Evolutionary conservation across 1,140 invertebrate genomes (phyloP), one percentile per base, ranked within the genome.

Genomic region (Lordiphosa clarofinis): DNA sequence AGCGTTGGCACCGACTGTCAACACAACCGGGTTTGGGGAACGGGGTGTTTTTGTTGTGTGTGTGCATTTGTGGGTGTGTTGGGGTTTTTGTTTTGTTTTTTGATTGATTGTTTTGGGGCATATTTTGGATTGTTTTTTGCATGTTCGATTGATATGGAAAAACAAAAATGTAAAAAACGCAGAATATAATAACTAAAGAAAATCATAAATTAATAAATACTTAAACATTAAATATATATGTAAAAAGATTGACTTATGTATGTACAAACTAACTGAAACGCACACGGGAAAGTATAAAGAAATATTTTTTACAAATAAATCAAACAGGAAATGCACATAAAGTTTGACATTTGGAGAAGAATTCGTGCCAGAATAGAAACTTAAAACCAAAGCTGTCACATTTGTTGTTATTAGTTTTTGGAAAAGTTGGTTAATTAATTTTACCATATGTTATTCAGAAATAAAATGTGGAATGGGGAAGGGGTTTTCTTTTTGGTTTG

Each of bases 1-100:
- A 89, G 64, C 74, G 74, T 79, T 53, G 88, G 84, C 61, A 87
- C 76, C 70, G 87, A 86, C 88, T 89, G 67, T 65, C 78, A 87
- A 78, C 78, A 81, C 82, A 87, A 87, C 57, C 78, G 70, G 58
- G 36, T 46, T 49, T 33, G 28, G 56, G 63, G 49, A 38, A 42
- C 33, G 19, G 39, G 52, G 28, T 21, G 19, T 49, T 24, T 56
- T 64, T 39, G 42, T 52, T 55, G 21, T 42, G 46, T 54, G 62
- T 39, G 42, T 57, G 48, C 28, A 31, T 31, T 48, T n/a, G 44
- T 67, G 33, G 36, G 46, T 65, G 52, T 60, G 13, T 62, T 31
- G 28, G 11, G 33, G 42, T 38, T 56, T 43, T 70, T 67, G 39
- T 48, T 56, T 68, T 40, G 33, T 43, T 68, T 59, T 48, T 47